A percentile compares a stretch with the other conserved stretches of the same genome.
phyloP scores from a whole-genome alignment of 2,888 invertebrate species.

The Scaptomyza reducta region DNA sequence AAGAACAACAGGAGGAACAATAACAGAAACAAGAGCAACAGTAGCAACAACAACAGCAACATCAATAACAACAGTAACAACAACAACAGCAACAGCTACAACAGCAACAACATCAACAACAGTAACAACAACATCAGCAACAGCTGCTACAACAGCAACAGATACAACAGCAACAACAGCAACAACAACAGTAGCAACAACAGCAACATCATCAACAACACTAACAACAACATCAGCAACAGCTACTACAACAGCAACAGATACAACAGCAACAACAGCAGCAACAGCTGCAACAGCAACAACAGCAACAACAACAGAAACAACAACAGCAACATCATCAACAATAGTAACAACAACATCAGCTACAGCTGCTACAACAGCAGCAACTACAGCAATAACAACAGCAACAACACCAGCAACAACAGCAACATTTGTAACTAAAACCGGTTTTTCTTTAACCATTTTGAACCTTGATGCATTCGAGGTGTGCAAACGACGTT shows the following conservation, averaged over 20 bases:
- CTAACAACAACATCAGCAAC: no score
- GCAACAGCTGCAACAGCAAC: slow-evolving; percentile 34
- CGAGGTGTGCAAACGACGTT: slow-evolving; percentile 27
- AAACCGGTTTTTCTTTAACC: slow-evolving; percentile 23
- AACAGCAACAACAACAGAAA: slow-evolving; percentile 28
- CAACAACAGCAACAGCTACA: slow-evolving; percentile 27
- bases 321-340: slow-evolving; percentile 25
- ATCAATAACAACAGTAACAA: no score
- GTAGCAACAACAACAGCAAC: slow-evolving; percentile 25
- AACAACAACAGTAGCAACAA: slow-evolving; percentile 28
- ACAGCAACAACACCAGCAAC: slow-evolving; percentile 21
- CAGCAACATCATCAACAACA: slow-evolving; percentile 25
- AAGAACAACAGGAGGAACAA: slow-evolving; percentile 19
- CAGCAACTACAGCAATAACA: slow-evolving; percentile 24
- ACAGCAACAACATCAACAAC: slow-evolving; percentile 25
- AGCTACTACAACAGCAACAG: slow-evolving; percentile 29
- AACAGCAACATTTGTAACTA: slow-evolving; percentile 42
- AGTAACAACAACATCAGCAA: slow-evolving; percentile 29
- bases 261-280: slow-evolving; percentile 33
- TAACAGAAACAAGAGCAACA: slow-evolving; percentile 31
- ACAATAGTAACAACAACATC: no score
- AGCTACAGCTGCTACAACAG: slow-evolving; percentile 42
- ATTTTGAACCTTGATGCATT: slow-evolving; percentile 17
- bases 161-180: slow-evolving; percentile 25
- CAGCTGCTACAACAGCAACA: slow-evolving; percentile 22